Conservation (phyloP, 2,888 invertebrate genomes). For the Bhutanitis thaidina region DNA sequence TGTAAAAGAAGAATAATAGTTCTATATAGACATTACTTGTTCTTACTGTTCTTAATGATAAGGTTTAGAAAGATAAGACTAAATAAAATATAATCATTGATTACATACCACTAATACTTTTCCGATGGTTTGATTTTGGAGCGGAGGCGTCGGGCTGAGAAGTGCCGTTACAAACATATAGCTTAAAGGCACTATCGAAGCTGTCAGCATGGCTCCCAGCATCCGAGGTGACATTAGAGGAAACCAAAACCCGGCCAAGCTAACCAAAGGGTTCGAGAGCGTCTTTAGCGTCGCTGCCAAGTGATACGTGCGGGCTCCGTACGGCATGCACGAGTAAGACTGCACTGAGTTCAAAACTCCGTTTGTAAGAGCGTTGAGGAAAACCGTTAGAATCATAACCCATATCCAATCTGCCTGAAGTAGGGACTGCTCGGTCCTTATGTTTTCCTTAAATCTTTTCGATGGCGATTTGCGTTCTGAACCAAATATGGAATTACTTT, state of each 20-base stretch:
- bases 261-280: conserved; percentile 90
- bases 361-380: conserved; percentile 85
- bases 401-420: conserved; percentile 44
- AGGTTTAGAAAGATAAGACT: no score
- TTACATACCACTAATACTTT: conserved; percentile 82
- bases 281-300: conserved; percentile 86
- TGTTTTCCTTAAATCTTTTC: conserved; percentile 78
- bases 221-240: conserved; percentile 67
- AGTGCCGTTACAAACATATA: conserved; percentile 86
- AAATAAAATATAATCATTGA: no score
- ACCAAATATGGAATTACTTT: conserved; percentile 46
- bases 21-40: no score
- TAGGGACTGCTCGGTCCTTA: conserved; percentile 75
- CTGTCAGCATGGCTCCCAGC: conserved; percentile 67
- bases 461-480: conserved; percentile 55
- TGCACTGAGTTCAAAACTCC: conserved; percentile 90
- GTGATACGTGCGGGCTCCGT: conserved; percentile 88
- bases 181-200: conserved; percentile 75
- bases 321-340: conserved; percentile 90
- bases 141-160: conserved; percentile 86
- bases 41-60: no score
- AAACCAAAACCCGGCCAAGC: conserved; percentile 82
- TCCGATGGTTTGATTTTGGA: conserved; percentile 79
- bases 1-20: no score
- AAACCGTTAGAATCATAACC: conserved; percentile 61